Evolutionary conservation across 2,797 vertebrate species (phyloP).

Genomic region (Leucoraja ocellata): DNA sequence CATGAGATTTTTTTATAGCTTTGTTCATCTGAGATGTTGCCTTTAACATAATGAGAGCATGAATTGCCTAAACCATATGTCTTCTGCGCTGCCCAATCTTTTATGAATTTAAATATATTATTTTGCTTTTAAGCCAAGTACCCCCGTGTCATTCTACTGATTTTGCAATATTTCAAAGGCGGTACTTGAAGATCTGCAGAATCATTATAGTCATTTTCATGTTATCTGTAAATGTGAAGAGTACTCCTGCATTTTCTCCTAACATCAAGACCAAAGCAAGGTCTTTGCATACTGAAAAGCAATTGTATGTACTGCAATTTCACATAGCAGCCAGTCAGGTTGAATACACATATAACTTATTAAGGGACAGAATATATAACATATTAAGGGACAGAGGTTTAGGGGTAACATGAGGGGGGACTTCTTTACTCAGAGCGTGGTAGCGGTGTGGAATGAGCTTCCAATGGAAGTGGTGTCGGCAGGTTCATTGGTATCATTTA

Average conservation of each 20-base stretch:
- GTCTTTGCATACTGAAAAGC: neutral
- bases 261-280: neutral
- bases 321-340: rapidly evolving
- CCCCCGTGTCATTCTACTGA: neutral
- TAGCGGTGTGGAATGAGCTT: too few relatives aligned
- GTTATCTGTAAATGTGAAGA: neutral
- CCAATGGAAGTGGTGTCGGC: too few relatives aligned
- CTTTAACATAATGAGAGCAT: neutral
- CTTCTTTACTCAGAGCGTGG: too few relatives aligned
- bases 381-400: too few relatives aligned
- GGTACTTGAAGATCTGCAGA: neutral
- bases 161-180: neutral
- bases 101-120: too few relatives aligned
- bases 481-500: too few relatives aligned
- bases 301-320: neutral
- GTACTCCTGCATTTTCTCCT: neutral
- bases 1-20: neutral
- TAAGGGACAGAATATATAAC: too few relatives aligned
- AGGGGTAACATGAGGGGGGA: too few relatives aligned
- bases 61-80: neutral
- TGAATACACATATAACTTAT: neutral
- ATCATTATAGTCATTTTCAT: neutral
- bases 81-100: neutral
- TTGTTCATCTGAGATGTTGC: neutral
- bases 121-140: neutral